Conservation (phyloP, 2,797 vertebrate species). For the Nyctalus aviator region DNA sequence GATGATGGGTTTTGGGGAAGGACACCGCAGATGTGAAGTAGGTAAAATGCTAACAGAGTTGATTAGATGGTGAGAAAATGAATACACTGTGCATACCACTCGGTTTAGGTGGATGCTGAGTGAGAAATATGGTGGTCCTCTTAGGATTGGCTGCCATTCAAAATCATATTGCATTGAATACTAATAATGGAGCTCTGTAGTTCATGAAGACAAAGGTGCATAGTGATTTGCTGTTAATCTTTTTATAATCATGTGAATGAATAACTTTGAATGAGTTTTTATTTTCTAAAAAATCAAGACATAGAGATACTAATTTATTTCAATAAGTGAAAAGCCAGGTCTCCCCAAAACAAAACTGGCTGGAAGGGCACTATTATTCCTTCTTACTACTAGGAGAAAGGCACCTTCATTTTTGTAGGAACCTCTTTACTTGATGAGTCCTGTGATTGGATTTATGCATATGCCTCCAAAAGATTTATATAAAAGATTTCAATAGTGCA, state of each 20-base stretch:
- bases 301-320: neutral
- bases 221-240: neutral
- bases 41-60: neutral
- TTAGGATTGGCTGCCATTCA: neutral
- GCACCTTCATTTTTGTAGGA: neutral
- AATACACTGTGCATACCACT: neutral
- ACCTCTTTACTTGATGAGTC: neutral
- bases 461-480: conserved; percentile 25
- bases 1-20: neutral
- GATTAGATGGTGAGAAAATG: neutral
- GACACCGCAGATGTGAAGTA: neutral
- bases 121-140: neutral
- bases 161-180: neutral
- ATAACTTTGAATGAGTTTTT: conserved; percentile 53
- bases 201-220: conserved; percentile 15
- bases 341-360: neutral
- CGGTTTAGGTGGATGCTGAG: neutral
- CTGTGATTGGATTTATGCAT: neutral
- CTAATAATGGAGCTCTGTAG: neutral
- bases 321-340: conserved; percentile 17
- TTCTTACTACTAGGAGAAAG: neutral
- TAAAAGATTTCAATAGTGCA: neutral
- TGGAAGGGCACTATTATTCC: neutral
- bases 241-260: conserved; percentile 10
- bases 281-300: conserved; percentile 43